phyloP scores from a whole-genome alignment of 2,113 vertebrate species.

The Ictalurus punctatus region DNA sequence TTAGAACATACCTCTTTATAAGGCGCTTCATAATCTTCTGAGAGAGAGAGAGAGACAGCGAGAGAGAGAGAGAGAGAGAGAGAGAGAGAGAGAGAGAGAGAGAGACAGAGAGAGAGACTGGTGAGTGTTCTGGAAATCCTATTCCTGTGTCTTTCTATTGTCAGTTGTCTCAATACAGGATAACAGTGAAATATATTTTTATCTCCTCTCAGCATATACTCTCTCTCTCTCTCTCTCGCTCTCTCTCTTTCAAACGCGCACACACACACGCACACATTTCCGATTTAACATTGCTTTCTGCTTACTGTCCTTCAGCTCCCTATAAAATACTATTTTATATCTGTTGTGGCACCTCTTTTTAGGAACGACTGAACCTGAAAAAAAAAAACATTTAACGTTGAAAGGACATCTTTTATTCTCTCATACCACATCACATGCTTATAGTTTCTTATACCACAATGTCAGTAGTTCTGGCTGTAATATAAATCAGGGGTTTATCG shows the following conservation, averaged over 20 bases:
- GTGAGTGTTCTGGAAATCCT: slow-evolving; percentile 6
- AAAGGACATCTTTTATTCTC: neutral
- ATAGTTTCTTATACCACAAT: neutral
- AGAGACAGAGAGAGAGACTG: neutral
- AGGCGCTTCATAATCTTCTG: slow-evolving; percentile 98
- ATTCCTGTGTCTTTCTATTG: neutral
- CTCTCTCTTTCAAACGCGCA: neutral
- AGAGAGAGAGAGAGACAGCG: slow-evolving; percentile 48
- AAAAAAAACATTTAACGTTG: neutral
- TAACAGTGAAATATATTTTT: slow-evolving; percentile 15
- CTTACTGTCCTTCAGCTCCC: neutral
- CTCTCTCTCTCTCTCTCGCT: neutral
- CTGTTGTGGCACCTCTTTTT: neutral
- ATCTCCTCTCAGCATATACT: neutral
- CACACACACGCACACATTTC: slow-evolving; percentile 5
- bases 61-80: neutral
- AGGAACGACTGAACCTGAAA: neutral
- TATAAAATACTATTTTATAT: slow-evolving; percentile 1
- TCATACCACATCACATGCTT: neutral
- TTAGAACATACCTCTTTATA: slow-evolving; percentile 94
- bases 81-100: neutral
- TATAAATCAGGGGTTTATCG: neutral
- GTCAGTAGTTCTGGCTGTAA: neutral
- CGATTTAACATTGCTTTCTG: neutral
- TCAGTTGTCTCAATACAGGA: slow-evolving; percentile 13